These are phyloP conservation scores for Ptilodon capucinus DNA, from an alignment of 2,888 invertebrate genomes.

Conservation along the genomic window DNA sequence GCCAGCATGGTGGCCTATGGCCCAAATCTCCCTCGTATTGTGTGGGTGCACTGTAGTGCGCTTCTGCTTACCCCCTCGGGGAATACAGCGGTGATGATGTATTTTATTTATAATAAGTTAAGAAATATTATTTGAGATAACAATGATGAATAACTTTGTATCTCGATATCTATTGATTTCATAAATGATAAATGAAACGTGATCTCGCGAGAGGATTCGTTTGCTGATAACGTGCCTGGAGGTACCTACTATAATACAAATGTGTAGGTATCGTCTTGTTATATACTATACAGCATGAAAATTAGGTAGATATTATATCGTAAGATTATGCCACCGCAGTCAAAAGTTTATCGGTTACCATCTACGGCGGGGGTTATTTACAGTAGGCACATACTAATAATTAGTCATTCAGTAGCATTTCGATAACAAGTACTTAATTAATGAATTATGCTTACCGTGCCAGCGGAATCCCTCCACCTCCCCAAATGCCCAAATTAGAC, in stretches of 20 bases:
- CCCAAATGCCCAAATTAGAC: conserved; percentile 84
- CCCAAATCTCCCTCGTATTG: no score
- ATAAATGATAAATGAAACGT: conserved; percentile 3
- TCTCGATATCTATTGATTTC: not conserved
- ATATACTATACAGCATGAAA: no score
- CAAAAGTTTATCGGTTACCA: no score
- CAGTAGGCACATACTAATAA: not conserved
- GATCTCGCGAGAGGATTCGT: conserved; percentile 4
- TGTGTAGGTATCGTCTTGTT: no score
- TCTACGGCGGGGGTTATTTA: not conserved
- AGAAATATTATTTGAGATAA: not conserved
- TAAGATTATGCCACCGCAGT: not conserved
- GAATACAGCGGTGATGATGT: no score
- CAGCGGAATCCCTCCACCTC: conserved; percentile 79
- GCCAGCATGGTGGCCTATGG: no score
- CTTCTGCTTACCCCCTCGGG: no score
- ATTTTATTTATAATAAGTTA: no score
- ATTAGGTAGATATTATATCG: no score
- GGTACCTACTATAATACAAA: no score
- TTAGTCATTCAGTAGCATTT: not conserved
- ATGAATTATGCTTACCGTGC: conserved; percentile 75
- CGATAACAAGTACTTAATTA: not conserved
- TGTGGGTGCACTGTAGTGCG: no score
- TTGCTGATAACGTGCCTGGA: not conserved
- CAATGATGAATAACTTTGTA: not conserved